These are phyloP conservation scores for Lucifuga dentata DNA, from an alignment of 2,113 vertebrate species.

Conservation along the genomic window DNA sequence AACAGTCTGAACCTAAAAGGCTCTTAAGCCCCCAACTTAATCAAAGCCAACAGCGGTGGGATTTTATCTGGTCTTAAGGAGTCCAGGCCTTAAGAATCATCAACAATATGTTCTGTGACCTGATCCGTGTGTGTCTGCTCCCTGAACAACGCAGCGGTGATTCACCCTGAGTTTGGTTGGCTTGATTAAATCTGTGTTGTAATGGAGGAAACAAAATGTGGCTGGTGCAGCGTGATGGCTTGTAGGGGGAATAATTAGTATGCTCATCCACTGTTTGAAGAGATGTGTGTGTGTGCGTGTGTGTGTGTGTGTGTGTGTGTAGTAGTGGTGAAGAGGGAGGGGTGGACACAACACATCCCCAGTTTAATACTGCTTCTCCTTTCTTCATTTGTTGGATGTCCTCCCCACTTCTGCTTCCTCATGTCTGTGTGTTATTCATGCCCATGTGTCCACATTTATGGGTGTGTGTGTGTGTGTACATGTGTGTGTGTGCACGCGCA, in stretches of 20 bases:
- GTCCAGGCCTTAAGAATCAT: not conserved
- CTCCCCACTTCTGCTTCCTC: not conserved
- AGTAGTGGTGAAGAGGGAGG: too few species aligned
- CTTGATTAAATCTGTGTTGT: constrained; percentile 72
- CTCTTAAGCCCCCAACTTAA: not conserved
- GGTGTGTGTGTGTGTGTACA: not conserved
- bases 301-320: constrained; percentile 1
- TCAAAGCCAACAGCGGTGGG: not conserved
- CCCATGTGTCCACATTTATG: constrained; percentile 1
- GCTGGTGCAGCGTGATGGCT: constrained; percentile 67
- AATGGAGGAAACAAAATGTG: constrained; percentile 76
- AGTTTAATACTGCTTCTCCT: too few species aligned
- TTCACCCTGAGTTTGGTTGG: constrained; percentile 42
- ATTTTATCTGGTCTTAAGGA: not conserved
- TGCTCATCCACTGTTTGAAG: constrained; percentile 59
- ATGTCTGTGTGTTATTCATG: constrained; percentile 10
- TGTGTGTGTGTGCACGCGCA: too few species aligned
- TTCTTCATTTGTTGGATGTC: constrained; percentile 35
- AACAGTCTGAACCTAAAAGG: not conserved
- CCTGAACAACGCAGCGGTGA: not conserved
- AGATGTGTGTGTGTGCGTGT: constrained; percentile 24
- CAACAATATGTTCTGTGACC: constrained; percentile 16
- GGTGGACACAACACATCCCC: too few species aligned
- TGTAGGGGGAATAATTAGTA: constrained; percentile 64
- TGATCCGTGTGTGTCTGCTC: constrained; percentile 1